phyloP scores from a whole-genome alignment of 2,888 invertebrate genomes.

The Acrobeloides nanus region DNA sequence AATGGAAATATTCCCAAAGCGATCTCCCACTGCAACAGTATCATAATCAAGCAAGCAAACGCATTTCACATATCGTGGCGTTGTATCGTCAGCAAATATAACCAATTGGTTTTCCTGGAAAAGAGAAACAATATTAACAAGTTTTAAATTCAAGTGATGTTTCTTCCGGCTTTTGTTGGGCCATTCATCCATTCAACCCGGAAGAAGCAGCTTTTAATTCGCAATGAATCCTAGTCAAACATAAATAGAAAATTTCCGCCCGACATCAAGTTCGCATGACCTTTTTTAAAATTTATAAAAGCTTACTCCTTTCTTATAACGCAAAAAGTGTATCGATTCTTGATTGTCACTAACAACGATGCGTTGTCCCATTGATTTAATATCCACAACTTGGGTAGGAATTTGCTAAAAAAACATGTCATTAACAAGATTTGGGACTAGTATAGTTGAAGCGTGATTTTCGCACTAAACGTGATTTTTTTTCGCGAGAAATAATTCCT shows the following conservation, averaged over 20 bases:
- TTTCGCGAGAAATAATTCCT: no score
- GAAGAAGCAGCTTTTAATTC: no score
- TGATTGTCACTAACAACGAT: conserved; percentile 91
- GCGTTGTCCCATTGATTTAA: conserved; percentile 85
- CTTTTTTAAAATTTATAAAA: conserved; percentile 1
- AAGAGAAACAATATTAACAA: neutral
- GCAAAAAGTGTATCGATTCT: conserved; percentile 89
- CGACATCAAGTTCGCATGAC: neutral
- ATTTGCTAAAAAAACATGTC: conserved; percentile 71
- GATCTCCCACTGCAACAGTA: conserved; percentile 89
- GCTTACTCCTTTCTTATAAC: conserved; percentile 62
- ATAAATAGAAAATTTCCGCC: conserved; percentile 1
- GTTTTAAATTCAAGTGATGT: conserved; percentile 1
- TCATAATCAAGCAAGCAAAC: conserved; percentile 87
- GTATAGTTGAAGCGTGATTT: no score
- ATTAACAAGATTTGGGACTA: no score
- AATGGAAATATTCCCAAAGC: conserved; percentile 90
- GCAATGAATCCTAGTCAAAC: neutral
- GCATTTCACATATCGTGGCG: conserved; percentile 89
- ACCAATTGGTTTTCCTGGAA: conserved; percentile 83
- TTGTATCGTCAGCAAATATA: conserved; percentile 95
- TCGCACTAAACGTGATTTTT: no score
- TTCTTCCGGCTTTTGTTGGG: conserved; percentile 2
- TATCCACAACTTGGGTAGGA: conserved; percentile 84
- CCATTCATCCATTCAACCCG: no score